Evolutionary conservation across 2,888 invertebrate genomes (phyloP).

Genomic region (Heliconius charithonia): DNA sequence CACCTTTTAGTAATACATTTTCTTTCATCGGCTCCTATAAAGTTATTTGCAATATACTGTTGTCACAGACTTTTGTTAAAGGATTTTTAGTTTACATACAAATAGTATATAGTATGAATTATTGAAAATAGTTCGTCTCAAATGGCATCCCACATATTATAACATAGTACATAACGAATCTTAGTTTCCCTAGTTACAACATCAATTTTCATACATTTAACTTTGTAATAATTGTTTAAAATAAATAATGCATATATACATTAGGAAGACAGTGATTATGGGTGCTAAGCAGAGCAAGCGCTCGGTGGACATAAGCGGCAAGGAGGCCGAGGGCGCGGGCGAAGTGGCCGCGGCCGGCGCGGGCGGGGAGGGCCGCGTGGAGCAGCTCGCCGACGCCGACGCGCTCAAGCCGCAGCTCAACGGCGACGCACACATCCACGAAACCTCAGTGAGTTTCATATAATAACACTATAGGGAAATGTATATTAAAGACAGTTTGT

Average conservation of each 20-base stretch:
- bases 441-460: slow-evolving; percentile 78
- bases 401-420: slow-evolving; percentile 89
- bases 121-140: too few relatives aligned
- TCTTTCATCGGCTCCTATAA: too few relatives aligned
- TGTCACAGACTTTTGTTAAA: too few relatives aligned
- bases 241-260: not conserved
- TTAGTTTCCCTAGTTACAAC: not conserved
- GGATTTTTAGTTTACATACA: too few relatives aligned
- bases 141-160: too few relatives aligned
- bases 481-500: too few relatives aligned
- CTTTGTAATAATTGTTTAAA: not conserved
- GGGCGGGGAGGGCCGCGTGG: slow-evolving; percentile 87
- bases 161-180: too few relatives aligned
- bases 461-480: not conserved
- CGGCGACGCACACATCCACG: slow-evolving; percentile 87
- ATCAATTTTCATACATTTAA: not conserved
- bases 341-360: slow-evolving; percentile 82
- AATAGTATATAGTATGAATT: too few relatives aligned
- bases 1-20: slow-evolving; percentile 50
- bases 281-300: slow-evolving; percentile 94
- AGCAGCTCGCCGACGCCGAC: slow-evolving; percentile 90
- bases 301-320: slow-evolving; percentile 92
- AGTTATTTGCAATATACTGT: too few relatives aligned
- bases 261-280: slow-evolving; percentile 80
- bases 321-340: slow-evolving; percentile 85